Conservation (phyloP, 2,113 vertebrate genomes). For the Indri indri region DNA sequence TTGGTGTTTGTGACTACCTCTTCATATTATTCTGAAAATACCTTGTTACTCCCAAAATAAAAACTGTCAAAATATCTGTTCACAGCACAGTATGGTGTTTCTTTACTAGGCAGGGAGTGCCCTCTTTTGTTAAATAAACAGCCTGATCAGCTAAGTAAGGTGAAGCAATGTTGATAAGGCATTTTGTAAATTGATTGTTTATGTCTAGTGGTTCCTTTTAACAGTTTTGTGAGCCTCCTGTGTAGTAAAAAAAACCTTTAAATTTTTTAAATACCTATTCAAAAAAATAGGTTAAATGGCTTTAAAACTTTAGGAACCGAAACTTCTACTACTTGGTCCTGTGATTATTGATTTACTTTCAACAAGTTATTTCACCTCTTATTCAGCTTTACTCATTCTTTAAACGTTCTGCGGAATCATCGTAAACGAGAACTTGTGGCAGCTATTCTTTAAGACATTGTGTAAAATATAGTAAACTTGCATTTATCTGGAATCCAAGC, state of each 20-base stretch:
- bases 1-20: background rate
- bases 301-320: background rate
- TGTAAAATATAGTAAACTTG: background rate
- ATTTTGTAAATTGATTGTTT: slow-evolving; percentile 45
- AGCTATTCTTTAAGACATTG: background rate
- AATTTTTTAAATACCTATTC: background rate
- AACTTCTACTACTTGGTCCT: background rate
- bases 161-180: slow-evolving; percentile 17
- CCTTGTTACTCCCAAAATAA: background rate
- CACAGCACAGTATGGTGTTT: background rate
- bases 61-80: background rate
- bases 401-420: background rate
- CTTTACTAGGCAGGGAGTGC: background rate
- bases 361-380: background rate
- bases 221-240: background rate
- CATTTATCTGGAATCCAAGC: background rate
- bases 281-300: background rate
- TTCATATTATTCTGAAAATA: background rate
- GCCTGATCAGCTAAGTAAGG: background rate
- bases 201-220: background rate
- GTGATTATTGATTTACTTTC: background rate
- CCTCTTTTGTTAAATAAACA: slow-evolving; percentile 9
- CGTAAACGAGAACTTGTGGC: background rate
- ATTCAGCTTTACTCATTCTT: background rate
- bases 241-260: background rate